A percentile compares a stretch with the other conserved stretches of the same genome.
phyloP scores from a whole-genome alignment of 2,888 invertebrate genomes.

The Lasioglossum villosulum region DNA sequence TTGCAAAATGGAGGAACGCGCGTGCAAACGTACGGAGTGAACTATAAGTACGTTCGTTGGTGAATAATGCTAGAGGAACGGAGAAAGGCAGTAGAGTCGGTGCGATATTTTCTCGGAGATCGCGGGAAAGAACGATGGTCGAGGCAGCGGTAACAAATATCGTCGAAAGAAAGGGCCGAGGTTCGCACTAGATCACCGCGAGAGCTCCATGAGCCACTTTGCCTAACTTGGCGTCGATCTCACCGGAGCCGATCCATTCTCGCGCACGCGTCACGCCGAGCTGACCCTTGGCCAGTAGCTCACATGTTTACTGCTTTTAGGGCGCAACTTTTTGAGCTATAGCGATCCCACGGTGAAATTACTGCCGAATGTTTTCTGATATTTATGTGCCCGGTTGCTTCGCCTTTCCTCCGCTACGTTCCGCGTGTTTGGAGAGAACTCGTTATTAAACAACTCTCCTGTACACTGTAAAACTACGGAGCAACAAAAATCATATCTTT shows the following conservation, averaged over 20 bases:
- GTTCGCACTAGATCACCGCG: constrained; percentile 63
- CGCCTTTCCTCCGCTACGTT: no score
- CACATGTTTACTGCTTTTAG: constrained; percentile 69
- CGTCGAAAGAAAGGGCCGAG: constrained; percentile 37
- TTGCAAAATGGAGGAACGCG: not conserved
- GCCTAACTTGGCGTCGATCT: constrained; percentile 50
- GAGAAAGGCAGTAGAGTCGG: not conserved
- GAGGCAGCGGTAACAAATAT: constrained; percentile 35
- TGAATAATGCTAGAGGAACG: not conserved
- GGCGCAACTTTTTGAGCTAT: constrained; percentile 73
- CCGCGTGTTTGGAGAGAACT: no score
- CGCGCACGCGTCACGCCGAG: constrained; percentile 28
- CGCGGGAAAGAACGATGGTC: constrained; percentile 15
- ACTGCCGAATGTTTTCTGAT: constrained; percentile 26
- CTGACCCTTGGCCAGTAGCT: constrained; percentile 66
- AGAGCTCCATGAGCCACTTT: constrained; percentile 31
- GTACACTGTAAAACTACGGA: no score
- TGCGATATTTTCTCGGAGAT: not conserved
- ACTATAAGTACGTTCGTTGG: not conserved
- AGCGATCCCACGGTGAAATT: constrained; percentile 31
- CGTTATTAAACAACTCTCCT: no score
- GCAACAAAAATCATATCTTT: no score
- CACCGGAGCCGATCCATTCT: constrained; percentile 25
- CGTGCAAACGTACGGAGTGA: not conserved
- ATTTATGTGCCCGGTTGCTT: constrained; percentile 18